phyloP scores from a whole-genome alignment of 2,797 vertebrate genomes.

The Dendrocincla fuliginosa region DNA sequence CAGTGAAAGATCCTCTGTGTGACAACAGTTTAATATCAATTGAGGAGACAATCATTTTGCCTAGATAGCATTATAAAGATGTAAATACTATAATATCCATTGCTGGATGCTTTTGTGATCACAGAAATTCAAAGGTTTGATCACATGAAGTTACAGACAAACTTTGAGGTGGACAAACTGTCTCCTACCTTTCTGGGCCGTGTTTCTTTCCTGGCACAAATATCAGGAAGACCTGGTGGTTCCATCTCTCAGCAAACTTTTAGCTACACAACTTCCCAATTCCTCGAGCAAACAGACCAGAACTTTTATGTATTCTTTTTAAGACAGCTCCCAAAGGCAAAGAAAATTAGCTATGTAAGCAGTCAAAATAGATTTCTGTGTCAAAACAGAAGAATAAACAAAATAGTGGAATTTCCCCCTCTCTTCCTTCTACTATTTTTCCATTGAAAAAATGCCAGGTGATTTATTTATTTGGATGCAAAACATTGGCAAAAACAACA shows the following conservation, averaged over 20 bases:
- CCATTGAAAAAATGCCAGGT: neutral
- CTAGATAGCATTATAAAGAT: neutral
- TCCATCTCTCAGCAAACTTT: neutral
- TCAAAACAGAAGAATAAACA: neutral
- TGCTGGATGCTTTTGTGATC: neutral
- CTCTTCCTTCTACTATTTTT: neutral
- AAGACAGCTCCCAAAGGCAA: neutral
- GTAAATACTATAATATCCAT: neutral
- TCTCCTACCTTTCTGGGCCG: neutral
- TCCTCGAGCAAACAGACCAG: neutral
- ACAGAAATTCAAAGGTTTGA: neutral
- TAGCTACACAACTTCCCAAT: neutral
- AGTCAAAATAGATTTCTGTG: neutral
- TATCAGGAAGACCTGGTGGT: neutral
- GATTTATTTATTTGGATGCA: neutral
- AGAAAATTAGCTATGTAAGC: neutral
- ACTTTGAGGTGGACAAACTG: neutral
- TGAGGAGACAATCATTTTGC: neutral
- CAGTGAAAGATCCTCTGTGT: neutral
- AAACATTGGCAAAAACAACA: neutral
- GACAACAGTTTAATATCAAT: neutral
- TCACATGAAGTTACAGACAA: neutral
- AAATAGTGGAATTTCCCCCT: neutral
- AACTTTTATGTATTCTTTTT: neutral
- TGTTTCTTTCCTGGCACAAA: neutral